Base-by-base conservation (phyloP, 1,140 invertebrate genomes). In the Pseudomyrmex gracilis region DNA sequence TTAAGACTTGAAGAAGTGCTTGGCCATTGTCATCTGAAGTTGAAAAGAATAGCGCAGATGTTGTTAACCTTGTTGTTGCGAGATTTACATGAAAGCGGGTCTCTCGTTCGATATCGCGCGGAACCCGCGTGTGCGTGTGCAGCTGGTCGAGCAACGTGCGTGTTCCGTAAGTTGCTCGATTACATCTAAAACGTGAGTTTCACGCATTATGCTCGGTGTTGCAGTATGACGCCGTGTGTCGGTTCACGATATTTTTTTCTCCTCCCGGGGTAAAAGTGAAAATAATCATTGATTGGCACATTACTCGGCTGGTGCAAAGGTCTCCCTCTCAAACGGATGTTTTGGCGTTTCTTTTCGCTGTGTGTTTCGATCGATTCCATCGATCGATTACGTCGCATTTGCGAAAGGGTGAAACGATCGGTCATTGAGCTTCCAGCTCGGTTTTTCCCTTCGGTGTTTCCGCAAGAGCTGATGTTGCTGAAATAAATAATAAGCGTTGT, bases 31-130 rank as follows among this genome's bases (percentile, higher is more conserved):
- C 34, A 13, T 45, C 15, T 1, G 15, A 60, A 68, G 47, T 68
- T 22, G 13, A 17, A 68, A 78, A 78, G 60, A 85, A 71, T 34
- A 55, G 43, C 64, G 89, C 77, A 87, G 91, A 89, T 91, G 90
- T 90, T 89, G 90, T 89, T 91, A 78, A 90, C 91, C 90, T 91
- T 91, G 90, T 53, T 8, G 53, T 47, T 43, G 5, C 53, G 10
- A 17, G 43, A 77, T 77, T 87, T 71, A 71, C 74, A 70, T 84
- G 45, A 45, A 61, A 67, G 15, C 55, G 51, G n/a, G 12, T 17
- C 43, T 15, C 34, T 5, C 34, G 13, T 13, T 58, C 43, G 15
- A 78, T 34, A 34, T 34, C 34, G 66, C 43, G 53, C 17, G 13
- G 17, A 4, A 0, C 34, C n/a, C 61, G 12, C 17, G 10, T 20